Evolutionary conservation across 2,888 invertebrate genomes (phyloP), one percentile per base, ranked within the genome.

Genomic region (Polia nebulosa): DNA sequence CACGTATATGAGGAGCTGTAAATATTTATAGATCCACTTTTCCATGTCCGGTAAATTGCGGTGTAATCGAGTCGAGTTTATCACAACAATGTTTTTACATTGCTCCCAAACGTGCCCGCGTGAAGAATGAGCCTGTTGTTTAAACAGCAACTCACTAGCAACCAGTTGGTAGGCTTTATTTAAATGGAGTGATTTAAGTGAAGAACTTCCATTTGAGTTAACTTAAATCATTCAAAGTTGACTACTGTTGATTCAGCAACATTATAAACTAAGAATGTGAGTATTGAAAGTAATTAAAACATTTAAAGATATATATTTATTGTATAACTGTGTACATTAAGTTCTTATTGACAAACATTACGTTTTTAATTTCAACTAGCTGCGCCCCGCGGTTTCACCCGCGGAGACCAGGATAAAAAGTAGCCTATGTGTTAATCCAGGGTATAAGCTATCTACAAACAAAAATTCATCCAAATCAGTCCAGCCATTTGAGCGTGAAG

Each of bases 1-100:
- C 85, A 81, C 71, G 82, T 86, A 87, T 88, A 88, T 90, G 88
- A 85, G 85, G 83, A 89, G 90, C 89, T 92, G 92, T 95, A 95
- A 95, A 95, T 93, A 95, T 95, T 94, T 95, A 95, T 94, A 91
- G 90, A 90, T 81, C 90, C 90, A 89, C 89, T 92, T 92, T 92
- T 90, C 91, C 91, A 88, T 89, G 90, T 89, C 87, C 81, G 86
- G 87, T 90, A 93, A 93, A 95, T 94, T 94, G 93, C 91, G 75
- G 89, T 90, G 93, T 93, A 93, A 95, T 93, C 92, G 89, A 91
- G 91, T 90, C 90, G 89, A 89, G 87, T 88, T 92, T 91, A 91
- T 87, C 87, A 89, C 92, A 90, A 92, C 92, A 93, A 90, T 90
- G 93, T 94, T 90, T 72, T 89, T 90, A 88, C 88, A 87, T 89